phyloP scores from a whole-genome alignment of 1,140 invertebrate genomes.

The Sycophaga agraensis region DNA sequence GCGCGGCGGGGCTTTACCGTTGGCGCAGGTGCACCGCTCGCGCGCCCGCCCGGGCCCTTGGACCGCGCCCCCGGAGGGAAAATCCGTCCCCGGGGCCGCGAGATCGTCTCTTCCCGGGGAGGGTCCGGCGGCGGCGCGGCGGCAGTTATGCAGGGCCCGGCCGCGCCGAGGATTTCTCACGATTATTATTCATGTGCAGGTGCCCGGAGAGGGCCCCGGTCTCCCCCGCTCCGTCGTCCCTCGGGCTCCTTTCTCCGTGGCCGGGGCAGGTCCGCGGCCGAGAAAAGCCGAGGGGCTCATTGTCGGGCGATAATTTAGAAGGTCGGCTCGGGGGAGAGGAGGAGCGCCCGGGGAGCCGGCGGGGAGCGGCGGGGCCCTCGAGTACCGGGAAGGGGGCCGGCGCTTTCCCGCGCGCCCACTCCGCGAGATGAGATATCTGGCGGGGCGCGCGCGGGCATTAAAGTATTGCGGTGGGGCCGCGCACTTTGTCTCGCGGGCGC shows the following conservation, averaged over 20 bases:
- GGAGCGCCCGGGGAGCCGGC: not conserved
- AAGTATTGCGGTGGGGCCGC: slow-evolving; percentile 37
- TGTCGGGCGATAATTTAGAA: slow-evolving; percentile 11
- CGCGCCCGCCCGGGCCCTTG: not conserved
- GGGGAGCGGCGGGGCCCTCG: not conserved
- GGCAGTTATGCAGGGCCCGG: no score
- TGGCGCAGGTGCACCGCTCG: not conserved
- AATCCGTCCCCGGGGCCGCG: not conserved
- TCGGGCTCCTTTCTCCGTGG: not conserved
- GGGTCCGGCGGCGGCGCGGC: no score
- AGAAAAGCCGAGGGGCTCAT: slow-evolving; percentile 4
- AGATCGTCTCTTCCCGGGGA: not conserved
- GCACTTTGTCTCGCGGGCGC: slow-evolving; percentile 22
- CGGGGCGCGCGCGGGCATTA: slow-evolving; percentile 36
- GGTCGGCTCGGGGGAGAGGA: not conserved
- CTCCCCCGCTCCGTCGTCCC: not conserved
- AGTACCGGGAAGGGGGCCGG: not conserved
- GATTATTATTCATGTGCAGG: slow-evolving; percentile 12
- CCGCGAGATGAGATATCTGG: slow-evolving; percentile 40
- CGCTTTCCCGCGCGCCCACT: slow-evolving; percentile 32
- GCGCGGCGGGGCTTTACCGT: slow-evolving; percentile 3
- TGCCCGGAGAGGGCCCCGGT: not conserved
- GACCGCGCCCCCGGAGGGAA: no score
- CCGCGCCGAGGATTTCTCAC: slow-evolving; percentile 11
- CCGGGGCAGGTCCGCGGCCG: not conserved